Conservation (phyloP, 92 coral and sea anemone genomes). For the Meandrina meandrites region DNA sequence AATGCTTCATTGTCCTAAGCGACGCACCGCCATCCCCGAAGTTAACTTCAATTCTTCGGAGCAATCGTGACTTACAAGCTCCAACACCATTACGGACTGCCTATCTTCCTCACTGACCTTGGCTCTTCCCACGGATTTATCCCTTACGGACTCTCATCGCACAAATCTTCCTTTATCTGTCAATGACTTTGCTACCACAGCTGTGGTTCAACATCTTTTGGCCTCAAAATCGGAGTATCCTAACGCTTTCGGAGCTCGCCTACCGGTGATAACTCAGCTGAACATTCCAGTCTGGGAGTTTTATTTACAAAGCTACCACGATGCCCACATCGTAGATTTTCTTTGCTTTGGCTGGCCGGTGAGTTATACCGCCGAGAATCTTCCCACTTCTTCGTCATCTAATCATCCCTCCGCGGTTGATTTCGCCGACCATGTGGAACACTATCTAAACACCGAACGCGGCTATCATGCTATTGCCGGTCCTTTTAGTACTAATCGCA, state of each 20-base stretch:
- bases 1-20: constrained; percentile 27
- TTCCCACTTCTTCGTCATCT: background rate
- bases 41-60: constrained; percentile 3
- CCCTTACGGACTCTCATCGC: background rate
- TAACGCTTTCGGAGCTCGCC: constrained; percentile 35
- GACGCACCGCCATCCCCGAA: background rate
- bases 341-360: constrained; percentile 27
- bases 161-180: background rate
- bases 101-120: background rate
- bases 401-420: background rate
- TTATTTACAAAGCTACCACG: constrained; percentile 10
- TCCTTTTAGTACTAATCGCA: background rate
- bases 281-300: constrained; percentile 18
- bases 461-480: too few relatives aligned
- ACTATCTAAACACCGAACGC: too few relatives aligned
- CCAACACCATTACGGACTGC: background rate
- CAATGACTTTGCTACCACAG: constrained; percentile 5
- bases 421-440: too few relatives aligned
- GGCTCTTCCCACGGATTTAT: background rate
- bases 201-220: constrained; percentile 26
- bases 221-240: constrained; percentile 1
- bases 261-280: constrained; percentile 10
- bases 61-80: background rate
- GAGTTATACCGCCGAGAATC: background rate
- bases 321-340: background rate